These are phyloP conservation scores for Eudyptes chrysolophus DNA, from an alignment of 2,113 vertebrate genomes.

Conservation along the genomic window DNA sequence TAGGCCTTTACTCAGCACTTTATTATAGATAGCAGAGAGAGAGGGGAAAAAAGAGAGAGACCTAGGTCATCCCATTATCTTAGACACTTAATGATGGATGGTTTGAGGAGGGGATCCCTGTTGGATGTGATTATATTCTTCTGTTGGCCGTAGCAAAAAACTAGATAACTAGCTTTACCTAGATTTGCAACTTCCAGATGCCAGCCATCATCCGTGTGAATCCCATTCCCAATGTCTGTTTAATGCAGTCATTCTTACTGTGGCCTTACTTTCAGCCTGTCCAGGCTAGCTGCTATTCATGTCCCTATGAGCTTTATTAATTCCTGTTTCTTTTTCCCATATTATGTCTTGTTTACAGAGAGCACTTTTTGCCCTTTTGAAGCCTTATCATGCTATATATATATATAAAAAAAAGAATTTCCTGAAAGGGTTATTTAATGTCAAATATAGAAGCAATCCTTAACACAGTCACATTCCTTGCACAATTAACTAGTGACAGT, in stretches of 20 bases:
- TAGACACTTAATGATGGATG: background rate
- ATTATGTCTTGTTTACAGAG: background rate
- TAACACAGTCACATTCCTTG: background rate
- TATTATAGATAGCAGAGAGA: background rate
- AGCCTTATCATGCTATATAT: background rate
- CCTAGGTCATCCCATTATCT: background rate
- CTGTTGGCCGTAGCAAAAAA: background rate
- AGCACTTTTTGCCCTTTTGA: background rate
- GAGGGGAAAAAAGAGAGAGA: fast-evolving
- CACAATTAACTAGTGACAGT: background rate
- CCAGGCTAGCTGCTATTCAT: background rate
- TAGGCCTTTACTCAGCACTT: background rate
- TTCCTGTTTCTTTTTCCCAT: background rate
- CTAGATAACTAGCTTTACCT: background rate
- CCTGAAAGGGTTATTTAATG: background rate
- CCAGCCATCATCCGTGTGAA: background rate
- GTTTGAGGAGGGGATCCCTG: background rate
- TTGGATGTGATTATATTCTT: background rate
- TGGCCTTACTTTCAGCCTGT: background rate
- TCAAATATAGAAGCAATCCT: background rate
- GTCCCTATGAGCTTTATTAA: background rate
- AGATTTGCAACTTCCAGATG: background rate
- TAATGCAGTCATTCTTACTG: background rate
- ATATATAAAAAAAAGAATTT: background rate
- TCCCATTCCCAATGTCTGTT: background rate